Base-by-base conservation (phyloP, 2,888 invertebrate species). In the Trichacis sp. region DNA sequence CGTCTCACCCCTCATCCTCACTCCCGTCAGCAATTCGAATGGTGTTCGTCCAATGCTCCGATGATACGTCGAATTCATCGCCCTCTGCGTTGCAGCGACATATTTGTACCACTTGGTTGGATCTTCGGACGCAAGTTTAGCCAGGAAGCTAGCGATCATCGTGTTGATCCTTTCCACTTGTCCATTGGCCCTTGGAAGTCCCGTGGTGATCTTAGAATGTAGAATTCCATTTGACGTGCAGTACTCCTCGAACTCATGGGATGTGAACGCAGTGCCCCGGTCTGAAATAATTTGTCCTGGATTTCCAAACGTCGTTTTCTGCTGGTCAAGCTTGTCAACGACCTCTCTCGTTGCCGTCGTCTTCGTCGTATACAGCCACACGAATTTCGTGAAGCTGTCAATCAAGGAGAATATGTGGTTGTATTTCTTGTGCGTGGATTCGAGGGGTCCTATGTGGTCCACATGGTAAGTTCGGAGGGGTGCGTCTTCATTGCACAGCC, bases 171-270 rank as follows among this genome's bases (percentile, higher is more conserved):
- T 58, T 43, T 81, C 78, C 1, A 77, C 78, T 56, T 83, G 81
- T 0, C 82, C 81, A 54, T 83, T 83, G 8, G 78, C 76, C 38
- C 80, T 53, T 9, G 83, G 79, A 2, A 82, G 66, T 3, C 82
- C 72, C 1, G 69, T 74, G 1, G 73, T 73, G 40, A 74, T 80
- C 2, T 51, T 36, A 1, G 74, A 58, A 50, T 80, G 78, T 30
- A 74, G 53, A 18, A 84, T 82, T 0, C 67, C 66, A 54, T 83
- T 77, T 0, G 68, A 68, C n/a, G 68, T 19, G 65, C 82, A 82
- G 58, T 81, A 84, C 0, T 76, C 64, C 57, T 68, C 19, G 52
- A 84, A 84, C 1, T 76, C 76, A 11, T 69, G 4, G 0, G 53
- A 43, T 5, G 50, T 51, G 18, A 55, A 61, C 2, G 61, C 33